Conservation (phyloP, 2,797 vertebrate species). For the Chiloscyllium punctatum region DNA sequence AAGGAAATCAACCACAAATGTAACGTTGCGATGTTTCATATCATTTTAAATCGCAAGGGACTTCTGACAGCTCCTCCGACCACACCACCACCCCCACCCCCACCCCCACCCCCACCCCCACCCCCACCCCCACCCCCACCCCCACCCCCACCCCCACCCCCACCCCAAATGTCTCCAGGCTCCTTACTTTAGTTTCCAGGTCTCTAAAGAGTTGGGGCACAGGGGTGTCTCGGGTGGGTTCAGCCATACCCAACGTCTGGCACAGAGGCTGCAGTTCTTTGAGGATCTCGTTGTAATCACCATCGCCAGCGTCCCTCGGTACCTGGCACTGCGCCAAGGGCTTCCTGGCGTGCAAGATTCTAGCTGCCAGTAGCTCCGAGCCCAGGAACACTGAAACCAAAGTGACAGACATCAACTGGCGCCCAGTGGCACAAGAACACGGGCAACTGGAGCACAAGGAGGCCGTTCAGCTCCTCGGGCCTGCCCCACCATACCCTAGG, state of each 20-base stretch:
- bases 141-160: too few species aligned
- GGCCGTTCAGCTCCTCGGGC: too few species aligned
- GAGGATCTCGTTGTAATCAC: constrained; percentile 34
- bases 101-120: too few species aligned
- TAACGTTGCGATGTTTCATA: not conserved
- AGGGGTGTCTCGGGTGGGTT: constrained; percentile 50
- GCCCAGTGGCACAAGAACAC: not conserved
- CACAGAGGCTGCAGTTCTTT: constrained; percentile 56
- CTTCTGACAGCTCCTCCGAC: not conserved
- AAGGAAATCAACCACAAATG: not conserved
- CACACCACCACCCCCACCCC: too few species aligned
- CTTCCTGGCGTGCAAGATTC: constrained; percentile 51
- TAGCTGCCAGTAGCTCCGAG: constrained; percentile 67
- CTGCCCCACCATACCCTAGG: too few species aligned
- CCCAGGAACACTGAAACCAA: constrained; percentile 66
- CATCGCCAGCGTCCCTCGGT: constrained; percentile 37
- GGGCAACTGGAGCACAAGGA: not conserved
- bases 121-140: too few species aligned
- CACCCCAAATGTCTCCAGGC: not conserved
- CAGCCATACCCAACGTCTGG: constrained; percentile 57
- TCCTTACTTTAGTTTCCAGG: constrained; percentile 50
- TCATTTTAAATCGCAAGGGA: not conserved
- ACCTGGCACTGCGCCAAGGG: constrained; percentile 28
- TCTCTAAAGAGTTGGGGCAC: constrained; percentile 45
- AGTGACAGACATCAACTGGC: not conserved